A percentile compares a stretch with the other conserved stretches of the same genome.
Conservation (phyloP, 2,797 vertebrate species). For the Paguma larvata region DNA sequence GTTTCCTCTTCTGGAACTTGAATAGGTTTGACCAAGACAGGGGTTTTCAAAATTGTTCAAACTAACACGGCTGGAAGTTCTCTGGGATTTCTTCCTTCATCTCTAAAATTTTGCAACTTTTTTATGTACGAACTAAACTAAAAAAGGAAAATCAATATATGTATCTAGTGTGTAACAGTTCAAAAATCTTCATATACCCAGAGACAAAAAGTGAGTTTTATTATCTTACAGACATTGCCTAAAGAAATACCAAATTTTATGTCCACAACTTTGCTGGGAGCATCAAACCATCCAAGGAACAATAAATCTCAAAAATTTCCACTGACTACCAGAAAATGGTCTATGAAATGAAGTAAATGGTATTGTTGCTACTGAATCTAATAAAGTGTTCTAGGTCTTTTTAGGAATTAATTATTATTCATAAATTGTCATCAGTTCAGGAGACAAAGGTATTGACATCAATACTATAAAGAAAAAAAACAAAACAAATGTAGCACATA, state of each 20-base stretch:
- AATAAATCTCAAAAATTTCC: not conserved
- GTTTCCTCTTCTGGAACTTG: constrained; percentile 11
- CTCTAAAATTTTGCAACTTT: constrained; percentile 4
- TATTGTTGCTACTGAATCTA: not conserved
- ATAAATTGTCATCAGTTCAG: not conserved
- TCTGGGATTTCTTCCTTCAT: not conserved
- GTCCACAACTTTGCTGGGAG: not conserved
- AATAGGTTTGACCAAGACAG: not conserved
- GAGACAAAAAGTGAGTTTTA: constrained; percentile 45
- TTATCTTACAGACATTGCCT: not conserved
- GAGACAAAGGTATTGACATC: not conserved
- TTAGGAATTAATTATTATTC: not conserved
- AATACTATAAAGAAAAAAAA: not conserved
- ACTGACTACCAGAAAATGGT: not conserved
- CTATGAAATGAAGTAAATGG: not conserved
- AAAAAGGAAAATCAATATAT: constrained; percentile 31
- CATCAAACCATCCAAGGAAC: not conserved
- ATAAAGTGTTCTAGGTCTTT: not conserved
- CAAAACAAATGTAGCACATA: not conserved
- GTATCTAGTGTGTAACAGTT: not conserved
- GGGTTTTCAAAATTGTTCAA: constrained; percentile 33
- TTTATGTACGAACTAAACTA: not conserved
- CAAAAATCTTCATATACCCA: not conserved
- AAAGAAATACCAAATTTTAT: constrained; percentile 23
- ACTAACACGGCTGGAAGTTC: not conserved